Evolutionary conservation across 2,797 vertebrate species (phyloP).

Genomic region (Helicolenus hilgendorfi): DNA sequence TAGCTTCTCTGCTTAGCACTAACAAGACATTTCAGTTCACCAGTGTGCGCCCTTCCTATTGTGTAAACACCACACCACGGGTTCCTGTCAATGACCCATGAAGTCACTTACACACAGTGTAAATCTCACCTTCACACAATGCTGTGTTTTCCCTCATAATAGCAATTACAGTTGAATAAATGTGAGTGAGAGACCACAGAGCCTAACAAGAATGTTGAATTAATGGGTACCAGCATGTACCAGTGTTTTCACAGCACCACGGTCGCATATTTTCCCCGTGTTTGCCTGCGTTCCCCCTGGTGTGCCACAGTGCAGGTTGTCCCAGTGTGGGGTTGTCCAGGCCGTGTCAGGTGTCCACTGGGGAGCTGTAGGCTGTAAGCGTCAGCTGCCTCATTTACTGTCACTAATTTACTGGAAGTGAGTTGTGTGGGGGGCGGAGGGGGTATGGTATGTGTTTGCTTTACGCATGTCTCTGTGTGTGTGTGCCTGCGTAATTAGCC

Average conservation of each 20-base stretch:
- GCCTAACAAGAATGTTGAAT: conserved; percentile 64
- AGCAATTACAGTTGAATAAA: conserved; percentile 65
- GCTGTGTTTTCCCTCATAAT: conserved; percentile 64
- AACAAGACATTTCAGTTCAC: conserved; percentile 75
- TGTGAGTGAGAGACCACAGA: conserved; percentile 40
- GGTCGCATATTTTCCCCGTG: conserved; percentile 57
- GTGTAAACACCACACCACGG: conserved; percentile 79
- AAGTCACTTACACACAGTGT: conserved; percentile 70
- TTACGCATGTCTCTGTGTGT: conserved; percentile 57
- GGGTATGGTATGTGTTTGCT: conserved; percentile 75
- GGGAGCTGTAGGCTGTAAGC: conserved; percentile 62
- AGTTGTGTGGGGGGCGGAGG: conserved; percentile 55
- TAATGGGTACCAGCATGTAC: conserved; percentile 73
- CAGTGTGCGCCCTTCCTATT: conserved; percentile 60
- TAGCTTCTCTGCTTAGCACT: conserved; percentile 42
- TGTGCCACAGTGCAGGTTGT: conserved; percentile 78
- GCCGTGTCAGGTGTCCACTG: conserved; percentile 84
- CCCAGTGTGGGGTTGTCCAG: conserved; percentile 64
- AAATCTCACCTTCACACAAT: conserved; percentile 66
- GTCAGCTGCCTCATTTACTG: conserved; percentile 85
- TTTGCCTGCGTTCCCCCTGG: conserved; percentile 35
- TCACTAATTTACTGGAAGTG: conserved; percentile 81
- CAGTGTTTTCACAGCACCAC: conserved; percentile 67
- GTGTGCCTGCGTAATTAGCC: conserved; percentile 37
- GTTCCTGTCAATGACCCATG: conserved; percentile 79